phyloP scores from a whole-genome alignment of 2,797 vertebrate species.

The Gallinago solitaria region DNA sequence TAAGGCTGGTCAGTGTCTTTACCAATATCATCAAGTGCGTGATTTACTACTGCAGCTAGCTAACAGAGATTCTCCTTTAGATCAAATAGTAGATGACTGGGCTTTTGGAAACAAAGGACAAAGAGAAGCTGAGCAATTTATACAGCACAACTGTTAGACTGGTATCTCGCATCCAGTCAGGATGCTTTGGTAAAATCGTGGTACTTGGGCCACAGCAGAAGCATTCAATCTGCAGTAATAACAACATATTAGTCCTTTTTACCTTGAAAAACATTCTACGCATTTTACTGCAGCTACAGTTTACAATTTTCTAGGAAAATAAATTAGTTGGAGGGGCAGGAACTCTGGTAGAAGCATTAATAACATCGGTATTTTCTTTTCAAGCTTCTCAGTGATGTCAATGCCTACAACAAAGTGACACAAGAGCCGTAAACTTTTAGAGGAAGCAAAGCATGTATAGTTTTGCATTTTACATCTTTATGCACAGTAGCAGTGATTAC shows the following conservation, averaged over 20 bases:
- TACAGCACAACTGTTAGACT: not conserved
- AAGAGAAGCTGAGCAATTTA: not conserved
- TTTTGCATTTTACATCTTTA: not conserved
- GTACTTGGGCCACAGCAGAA: not conserved
- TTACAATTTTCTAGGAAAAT: not conserved
- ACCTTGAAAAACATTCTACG: constrained; percentile 3
- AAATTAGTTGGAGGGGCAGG: not conserved
- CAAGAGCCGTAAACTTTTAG: not conserved
- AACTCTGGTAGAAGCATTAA: not conserved
- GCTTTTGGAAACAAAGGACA: not conserved
- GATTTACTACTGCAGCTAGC: not conserved
- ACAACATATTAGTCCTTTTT: not conserved
- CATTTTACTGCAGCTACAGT: not conserved
- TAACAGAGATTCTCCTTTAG: not conserved
- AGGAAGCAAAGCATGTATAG: not conserved
- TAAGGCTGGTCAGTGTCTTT: not conserved
- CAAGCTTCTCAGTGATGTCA: not conserved
- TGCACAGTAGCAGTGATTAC: not conserved
- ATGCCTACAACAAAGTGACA: not conserved
- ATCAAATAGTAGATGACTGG: not conserved
- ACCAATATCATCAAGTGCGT: not conserved
- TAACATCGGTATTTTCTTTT: not conserved
- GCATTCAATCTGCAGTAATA: not conserved
- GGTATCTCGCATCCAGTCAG: not conserved
- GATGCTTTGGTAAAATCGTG: not conserved